Evolutionary conservation across 1,140 invertebrate genomes (phyloP).

Genomic region (Macrocentrus cingulum): DNA sequence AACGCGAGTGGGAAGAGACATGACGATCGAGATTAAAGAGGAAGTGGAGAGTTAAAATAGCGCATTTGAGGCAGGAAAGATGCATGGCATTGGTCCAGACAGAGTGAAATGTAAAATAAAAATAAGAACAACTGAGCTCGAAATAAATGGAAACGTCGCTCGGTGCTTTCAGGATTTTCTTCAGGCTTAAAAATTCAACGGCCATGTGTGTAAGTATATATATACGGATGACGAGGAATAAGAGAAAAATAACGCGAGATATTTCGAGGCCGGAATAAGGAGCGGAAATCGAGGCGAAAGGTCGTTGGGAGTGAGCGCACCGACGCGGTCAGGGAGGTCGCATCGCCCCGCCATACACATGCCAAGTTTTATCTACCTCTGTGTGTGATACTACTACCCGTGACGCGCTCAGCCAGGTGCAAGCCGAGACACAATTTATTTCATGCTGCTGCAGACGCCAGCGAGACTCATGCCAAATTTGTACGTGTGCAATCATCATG

Average conservation of each 20-base stretch:
- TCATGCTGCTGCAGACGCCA: slow-evolving; percentile 5
- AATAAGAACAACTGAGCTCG: not conserved
- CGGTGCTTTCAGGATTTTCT: not conserved
- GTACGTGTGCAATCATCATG: not conserved
- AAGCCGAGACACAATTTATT: slow-evolving; percentile 9
- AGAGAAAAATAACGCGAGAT: not conserved
- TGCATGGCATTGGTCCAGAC: slow-evolving; percentile 24
- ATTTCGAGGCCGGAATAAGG: slow-evolving; percentile 9
- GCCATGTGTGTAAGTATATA: not conserved
- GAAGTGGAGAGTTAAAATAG: slow-evolving; percentile 21
- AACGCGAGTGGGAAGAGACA: slow-evolving; percentile 8
- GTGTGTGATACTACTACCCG: not conserved
- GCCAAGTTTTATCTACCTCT: slow-evolving; percentile 5
- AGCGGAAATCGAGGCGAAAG: slow-evolving; percentile 20
- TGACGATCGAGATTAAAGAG: slow-evolving; percentile 22
- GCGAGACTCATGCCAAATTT: slow-evolving; percentile 13
- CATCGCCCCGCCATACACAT: slow-evolving; percentile 1
- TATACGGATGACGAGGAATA: not conserved
- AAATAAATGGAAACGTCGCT: not conserved
- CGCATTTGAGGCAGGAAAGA: slow-evolving; percentile 11
- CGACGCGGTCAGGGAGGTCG: slow-evolving; percentile 14
- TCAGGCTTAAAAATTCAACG: not conserved
- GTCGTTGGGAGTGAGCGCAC: slow-evolving; percentile 1
- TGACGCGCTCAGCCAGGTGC: slow-evolving; percentile 12
- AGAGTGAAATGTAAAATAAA: not conserved